Evolutionary conservation across 1,140 invertebrate genomes (phyloP).

Genomic region (Pogonomyrmex barbatus): DNA sequence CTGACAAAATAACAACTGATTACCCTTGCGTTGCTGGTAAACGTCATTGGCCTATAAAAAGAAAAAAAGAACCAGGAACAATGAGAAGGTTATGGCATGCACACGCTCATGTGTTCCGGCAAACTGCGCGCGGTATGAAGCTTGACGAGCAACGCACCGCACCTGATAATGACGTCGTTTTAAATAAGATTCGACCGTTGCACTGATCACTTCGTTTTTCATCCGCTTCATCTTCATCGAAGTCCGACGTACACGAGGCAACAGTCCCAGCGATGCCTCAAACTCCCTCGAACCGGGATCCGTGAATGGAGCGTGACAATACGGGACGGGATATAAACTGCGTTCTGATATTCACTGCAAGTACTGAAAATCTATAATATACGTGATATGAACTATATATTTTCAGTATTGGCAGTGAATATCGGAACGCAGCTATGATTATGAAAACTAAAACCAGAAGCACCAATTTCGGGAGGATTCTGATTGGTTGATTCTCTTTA

Average conservation of each 20-base stretch:
- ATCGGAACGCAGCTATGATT: too few relatives aligned
- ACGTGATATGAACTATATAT: too few relatives aligned
- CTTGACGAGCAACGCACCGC: slow-evolving; percentile 19
- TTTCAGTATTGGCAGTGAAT: too few relatives aligned
- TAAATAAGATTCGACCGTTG: slow-evolving; percentile 85
- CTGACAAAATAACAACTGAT: slow-evolving; percentile 73
- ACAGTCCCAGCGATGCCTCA: neutral
- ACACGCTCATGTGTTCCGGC: neutral
- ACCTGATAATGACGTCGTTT: slow-evolving; percentile 86
- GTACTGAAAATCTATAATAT: too few relatives aligned
- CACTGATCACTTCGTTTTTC: slow-evolving; percentile 84
- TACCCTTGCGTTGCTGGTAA: slow-evolving; percentile 76
- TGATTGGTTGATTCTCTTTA: too few relatives aligned
- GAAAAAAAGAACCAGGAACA: neutral
- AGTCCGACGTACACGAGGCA: neutral
- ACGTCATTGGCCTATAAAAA: slow-evolving; percentile 80
- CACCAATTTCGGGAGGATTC: too few relatives aligned
- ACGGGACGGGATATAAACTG: neutral
- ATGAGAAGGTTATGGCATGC: slow-evolving; percentile 59
- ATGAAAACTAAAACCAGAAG: too few relatives aligned
- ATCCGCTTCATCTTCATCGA: slow-evolving; percentile 85
- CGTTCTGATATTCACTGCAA: too few relatives aligned
- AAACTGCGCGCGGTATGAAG: slow-evolving; percentile 9
- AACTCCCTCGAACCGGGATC: neutral
- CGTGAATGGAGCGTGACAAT: slow-evolving; percentile 13